Evolutionary conservation across 2,113 vertebrate genomes (phyloP).

Genomic region (Serinus canaria): DNA sequence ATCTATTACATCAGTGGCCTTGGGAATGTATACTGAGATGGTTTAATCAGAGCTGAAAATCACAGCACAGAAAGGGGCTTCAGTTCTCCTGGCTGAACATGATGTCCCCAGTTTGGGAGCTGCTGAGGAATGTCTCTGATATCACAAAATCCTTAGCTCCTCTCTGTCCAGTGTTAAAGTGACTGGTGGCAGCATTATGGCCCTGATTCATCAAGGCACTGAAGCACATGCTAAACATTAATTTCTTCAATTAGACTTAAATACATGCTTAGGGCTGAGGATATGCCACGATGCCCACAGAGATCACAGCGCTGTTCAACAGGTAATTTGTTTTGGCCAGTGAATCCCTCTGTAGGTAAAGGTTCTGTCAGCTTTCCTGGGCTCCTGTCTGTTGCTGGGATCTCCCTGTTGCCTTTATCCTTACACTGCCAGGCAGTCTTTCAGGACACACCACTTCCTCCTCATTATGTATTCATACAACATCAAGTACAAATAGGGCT

Average conservation of each 20-base stretch:
- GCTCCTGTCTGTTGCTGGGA: not conserved
- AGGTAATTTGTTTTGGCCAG: slow-evolving; percentile 6
- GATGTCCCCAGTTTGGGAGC: not conserved
- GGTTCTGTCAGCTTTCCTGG: not conserved
- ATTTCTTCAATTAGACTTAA: slow-evolving; percentile 26
- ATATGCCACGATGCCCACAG: not conserved
- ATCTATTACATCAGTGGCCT: slow-evolving; percentile 57
- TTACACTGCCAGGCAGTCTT: not conserved
- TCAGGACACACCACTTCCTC: not conserved
- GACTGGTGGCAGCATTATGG: not conserved
- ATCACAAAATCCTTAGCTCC: not conserved
- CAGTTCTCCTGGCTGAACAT: slow-evolving; percentile 52
- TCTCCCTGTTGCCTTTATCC: not conserved
- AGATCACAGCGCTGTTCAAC: not conserved
- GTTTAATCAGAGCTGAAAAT: slow-evolving; percentile 52
- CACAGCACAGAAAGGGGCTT: slow-evolving; percentile 56
- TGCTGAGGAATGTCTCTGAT: not conserved
- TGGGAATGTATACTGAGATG: not conserved
- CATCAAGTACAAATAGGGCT: not conserved
- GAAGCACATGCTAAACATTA: not conserved
- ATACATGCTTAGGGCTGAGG: not conserved
- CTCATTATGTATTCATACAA: not conserved
- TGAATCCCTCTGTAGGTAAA: not conserved
- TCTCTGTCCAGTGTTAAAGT: fast-evolving
- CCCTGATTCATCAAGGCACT: not conserved